Conservation (phyloP, 2,113 vertebrate genomes). For the Reinhardtius hippoglossoides region DNA sequence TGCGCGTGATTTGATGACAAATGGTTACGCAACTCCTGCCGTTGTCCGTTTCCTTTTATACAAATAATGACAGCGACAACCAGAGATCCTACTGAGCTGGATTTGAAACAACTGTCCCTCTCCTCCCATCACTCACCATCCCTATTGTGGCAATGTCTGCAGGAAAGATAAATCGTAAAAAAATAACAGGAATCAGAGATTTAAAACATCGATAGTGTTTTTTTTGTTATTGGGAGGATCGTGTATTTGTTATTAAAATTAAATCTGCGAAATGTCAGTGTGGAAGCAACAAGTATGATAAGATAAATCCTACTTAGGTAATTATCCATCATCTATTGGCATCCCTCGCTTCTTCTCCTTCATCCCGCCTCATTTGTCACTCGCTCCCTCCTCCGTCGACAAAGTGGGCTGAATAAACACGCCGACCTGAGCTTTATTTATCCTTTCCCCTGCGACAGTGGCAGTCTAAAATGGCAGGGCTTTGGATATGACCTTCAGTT, state of each 20-base stretch:
- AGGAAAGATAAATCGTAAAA: background rate
- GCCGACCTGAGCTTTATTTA: slow-evolving; percentile 67
- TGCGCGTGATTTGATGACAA: slow-evolving; percentile 49
- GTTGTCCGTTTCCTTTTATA: slow-evolving; percentile 13
- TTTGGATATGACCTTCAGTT: slow-evolving; percentile 77
- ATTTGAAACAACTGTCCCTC: slow-evolving; percentile 34
- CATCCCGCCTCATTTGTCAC: slow-evolving; percentile 26
- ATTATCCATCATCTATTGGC: slow-evolving; percentile 47
- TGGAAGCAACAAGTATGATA: slow-evolving; percentile 15
- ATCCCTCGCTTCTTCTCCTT: slow-evolving; percentile 30
- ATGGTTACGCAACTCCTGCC: slow-evolving; percentile 37
- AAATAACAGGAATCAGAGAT: slow-evolving; percentile 6
- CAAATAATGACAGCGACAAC: slow-evolving; percentile 45
- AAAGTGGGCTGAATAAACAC: slow-evolving; percentile 63
- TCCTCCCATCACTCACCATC: slow-evolving; percentile 15
- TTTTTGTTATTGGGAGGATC: background rate
- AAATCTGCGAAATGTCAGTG: slow-evolving; percentile 32
- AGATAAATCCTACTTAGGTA: slow-evolving; percentile 52
- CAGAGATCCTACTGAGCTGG: slow-evolving; percentile 48
- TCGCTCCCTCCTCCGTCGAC: slow-evolving; percentile 21
- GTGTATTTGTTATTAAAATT: slow-evolving; percentile 48
- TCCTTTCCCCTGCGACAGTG: slow-evolving; percentile 59
- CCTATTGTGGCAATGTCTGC: slow-evolving; percentile 21
- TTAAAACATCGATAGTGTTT: slow-evolving; percentile 22
- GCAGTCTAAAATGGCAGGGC: slow-evolving; percentile 70